A percentile compares a stretch with the other conserved stretches of the same genome.
phyloP scores from a whole-genome alignment of 1,140 invertebrate genomes.

The Tetragnatha versicolor region DNA sequence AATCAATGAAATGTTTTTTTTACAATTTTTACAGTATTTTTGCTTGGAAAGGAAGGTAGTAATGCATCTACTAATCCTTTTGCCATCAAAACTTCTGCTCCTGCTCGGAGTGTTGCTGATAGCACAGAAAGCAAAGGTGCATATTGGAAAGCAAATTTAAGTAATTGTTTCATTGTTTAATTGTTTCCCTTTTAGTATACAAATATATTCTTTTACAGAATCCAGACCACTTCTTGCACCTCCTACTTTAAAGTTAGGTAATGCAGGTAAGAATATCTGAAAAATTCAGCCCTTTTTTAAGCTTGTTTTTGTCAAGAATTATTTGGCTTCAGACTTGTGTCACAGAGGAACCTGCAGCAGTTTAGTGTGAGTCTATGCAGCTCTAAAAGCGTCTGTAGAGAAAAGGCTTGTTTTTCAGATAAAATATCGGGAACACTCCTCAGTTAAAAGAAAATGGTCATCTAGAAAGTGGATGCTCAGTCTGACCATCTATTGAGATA shows the following conservation, averaged over 20 bases:
- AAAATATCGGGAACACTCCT: no score
- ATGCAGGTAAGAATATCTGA: background rate
- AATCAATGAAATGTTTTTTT: background rate
- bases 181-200: background rate
- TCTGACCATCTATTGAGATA: no score
- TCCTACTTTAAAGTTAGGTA: constrained; percentile 50
- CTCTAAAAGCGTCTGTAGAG: no score
- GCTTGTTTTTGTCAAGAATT: no score
- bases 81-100: constrained; percentile 57
- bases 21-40: constrained; percentile 12
- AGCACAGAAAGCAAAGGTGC: constrained; percentile 57
- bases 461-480: no score
- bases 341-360: no score
- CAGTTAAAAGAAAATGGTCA: no score
- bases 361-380: no score
- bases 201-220: constrained; percentile 32
- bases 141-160: background rate
- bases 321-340: no score
- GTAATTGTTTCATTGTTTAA: background rate
- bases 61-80: constrained; percentile 55
- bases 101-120: constrained; percentile 56
- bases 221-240: constrained; percentile 56
- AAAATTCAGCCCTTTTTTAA: no score
- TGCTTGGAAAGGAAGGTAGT: constrained; percentile 13
- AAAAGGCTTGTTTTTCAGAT: no score